Percentiles rank a stretch among this genome's conserved stretches.
These are phyloP conservation scores for Ashinkailepas kermadecensis DNA, from an alignment of 2,888 invertebrate genomes.

Conservation along the genomic window DNA sequence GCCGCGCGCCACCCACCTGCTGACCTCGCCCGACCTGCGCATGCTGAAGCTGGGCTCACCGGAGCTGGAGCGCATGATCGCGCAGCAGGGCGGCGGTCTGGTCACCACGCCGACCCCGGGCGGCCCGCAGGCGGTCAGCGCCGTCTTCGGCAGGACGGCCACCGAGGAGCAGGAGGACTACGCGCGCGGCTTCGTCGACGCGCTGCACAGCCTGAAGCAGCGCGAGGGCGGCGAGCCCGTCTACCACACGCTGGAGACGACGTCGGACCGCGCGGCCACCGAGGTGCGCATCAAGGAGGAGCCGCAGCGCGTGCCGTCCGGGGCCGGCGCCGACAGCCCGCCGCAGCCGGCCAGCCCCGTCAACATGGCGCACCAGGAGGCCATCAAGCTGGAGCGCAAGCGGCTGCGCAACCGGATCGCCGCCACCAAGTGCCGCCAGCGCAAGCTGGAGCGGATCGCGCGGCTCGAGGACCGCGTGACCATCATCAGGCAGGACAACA, in stretches of 20 bases:
- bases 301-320: conserved; percentile 8
- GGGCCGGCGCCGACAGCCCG: background rate
- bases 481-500: conserved; percentile 79
- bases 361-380: conserved; percentile 73
- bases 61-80: conserved; percentile 80
- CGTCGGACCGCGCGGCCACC: background rate
- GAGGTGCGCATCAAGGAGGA: conserved; percentile 5
- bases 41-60: conserved; percentile 79
- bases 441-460: conserved; percentile 92
- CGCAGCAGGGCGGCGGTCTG: conserved; percentile 43
- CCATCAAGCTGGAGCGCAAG: conserved; percentile 91
- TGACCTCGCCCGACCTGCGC: conserved; percentile 77
- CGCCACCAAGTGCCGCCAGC: conserved; percentile 90
- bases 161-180: conserved; percentile 87
- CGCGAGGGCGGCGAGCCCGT: conserved; percentile 41
- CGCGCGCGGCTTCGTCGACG: conserved; percentile 81
- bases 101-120: conserved; percentile 43
- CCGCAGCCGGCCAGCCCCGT: conserved; percentile 1
- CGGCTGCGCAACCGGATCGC: conserved; percentile 91
- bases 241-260: background rate
- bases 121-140: conserved; percentile 51
- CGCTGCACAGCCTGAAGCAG: conserved; percentile 70
- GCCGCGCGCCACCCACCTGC: conserved; percentile 46
- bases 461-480: conserved; percentile 92
- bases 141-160: conserved; percentile 47